These are phyloP conservation scores for Ornithorhynchus anatinus DNA, from an alignment of 2,113 vertebrate genomes.

Conservation along the genomic window DNA sequence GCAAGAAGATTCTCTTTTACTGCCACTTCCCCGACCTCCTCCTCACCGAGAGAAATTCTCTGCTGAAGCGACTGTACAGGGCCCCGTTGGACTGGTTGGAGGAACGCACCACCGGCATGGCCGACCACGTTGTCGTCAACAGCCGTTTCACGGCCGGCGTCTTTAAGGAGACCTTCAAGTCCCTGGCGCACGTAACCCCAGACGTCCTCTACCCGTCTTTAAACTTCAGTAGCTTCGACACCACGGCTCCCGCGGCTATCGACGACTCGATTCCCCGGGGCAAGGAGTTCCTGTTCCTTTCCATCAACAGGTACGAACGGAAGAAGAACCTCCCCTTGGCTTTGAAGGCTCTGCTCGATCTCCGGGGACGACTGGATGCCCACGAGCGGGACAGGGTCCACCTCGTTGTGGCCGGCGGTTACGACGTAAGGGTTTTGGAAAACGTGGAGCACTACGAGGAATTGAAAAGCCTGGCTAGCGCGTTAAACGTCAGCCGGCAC, in stretches of 20 bases:
- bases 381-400: conserved; percentile 79
- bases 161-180: conserved; percentile 88
- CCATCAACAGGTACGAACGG: conserved; percentile 94
- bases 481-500: conserved; percentile 68
- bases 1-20: conserved; percentile 94
- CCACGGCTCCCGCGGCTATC: conserved; percentile 65
- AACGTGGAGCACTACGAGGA: conserved; percentile 90
- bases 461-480: conserved; percentile 73
- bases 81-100: conserved; percentile 90
- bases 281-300: conserved; percentile 87
- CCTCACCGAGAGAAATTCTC: conserved; percentile 82
- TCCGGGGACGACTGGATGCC: conserved; percentile 71
- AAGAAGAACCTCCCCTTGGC: conserved; percentile 92
- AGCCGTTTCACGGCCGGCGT: conserved; percentile 88
- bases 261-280: conserved; percentile 75
- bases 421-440: conserved; percentile 88
- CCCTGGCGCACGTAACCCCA: conserved; percentile 77
- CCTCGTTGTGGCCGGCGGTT: conserved; percentile 92
- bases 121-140: conserved; percentile 93
- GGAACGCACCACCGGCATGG: conserved; percentile 94
- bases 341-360: conserved; percentile 77
- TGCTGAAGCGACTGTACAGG: conserved; percentile 86
- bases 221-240: conserved; percentile 82
- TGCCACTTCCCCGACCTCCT: conserved; percentile 97
- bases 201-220: conserved; percentile 93